Percentiles rank a stretch among this genome's conserved stretches.
These are phyloP conservation scores for Stenodema calcarata DNA, from an alignment of 2,888 invertebrate genomes.

Conservation along the genomic window DNA sequence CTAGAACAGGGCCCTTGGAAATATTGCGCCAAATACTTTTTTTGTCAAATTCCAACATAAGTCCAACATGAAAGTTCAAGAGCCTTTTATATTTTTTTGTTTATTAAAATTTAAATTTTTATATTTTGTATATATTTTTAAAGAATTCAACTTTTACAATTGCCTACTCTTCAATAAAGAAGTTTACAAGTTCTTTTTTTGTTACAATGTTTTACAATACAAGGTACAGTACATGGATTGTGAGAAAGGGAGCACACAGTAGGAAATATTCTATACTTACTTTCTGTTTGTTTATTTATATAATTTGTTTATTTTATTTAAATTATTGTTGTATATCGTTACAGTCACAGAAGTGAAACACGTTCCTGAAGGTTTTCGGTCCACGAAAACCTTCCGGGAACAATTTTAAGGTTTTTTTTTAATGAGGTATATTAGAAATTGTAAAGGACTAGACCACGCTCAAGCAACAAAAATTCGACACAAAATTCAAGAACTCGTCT, in stretches of 20 bases:
- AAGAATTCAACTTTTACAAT: conserved; percentile 17
- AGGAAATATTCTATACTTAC: conserved; percentile 17
- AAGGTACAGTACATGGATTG: conserved; percentile 19
- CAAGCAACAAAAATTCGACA: conserved; percentile 22
- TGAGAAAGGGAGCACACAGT: conserved; percentile 32
- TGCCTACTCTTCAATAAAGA: conserved; percentile 27
- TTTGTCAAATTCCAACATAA: background rate
- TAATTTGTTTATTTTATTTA: background rate
- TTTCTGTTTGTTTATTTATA: background rate
- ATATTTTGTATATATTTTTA: background rate
- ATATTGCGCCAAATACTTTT: conserved; percentile 35
- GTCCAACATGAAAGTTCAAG: conserved; percentile 15
- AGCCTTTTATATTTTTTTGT: background rate
- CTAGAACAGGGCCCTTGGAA: conserved; percentile 30
- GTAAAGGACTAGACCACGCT: conserved; percentile 42
- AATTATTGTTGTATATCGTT: background rate
- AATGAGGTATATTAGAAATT: conserved; percentile 43
- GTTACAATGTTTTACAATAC: conserved; percentile 29
- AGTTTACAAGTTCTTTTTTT: conserved; percentile 27
- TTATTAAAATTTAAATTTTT: background rate
- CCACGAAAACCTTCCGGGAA: background rate
- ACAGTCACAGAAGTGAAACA: background rate
- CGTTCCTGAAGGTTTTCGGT: background rate
- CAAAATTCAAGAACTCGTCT: background rate
- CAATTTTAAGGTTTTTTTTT: background rate